Conservation (phyloP, 1,140 invertebrate genomes). For the Bilobella aurantiaca region DNA sequence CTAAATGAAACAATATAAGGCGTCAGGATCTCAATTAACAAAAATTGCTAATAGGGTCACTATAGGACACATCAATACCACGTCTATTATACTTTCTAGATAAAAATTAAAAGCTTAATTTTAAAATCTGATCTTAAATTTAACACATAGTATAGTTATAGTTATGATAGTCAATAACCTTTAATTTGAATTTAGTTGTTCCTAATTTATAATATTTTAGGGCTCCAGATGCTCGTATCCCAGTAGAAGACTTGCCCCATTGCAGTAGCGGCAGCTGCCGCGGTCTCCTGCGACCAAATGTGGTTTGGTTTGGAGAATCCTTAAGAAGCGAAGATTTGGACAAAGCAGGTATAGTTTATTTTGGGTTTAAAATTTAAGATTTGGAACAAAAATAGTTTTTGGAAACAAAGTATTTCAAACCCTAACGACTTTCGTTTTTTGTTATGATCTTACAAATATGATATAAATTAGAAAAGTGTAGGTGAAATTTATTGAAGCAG, state of each 20-base stretch:
- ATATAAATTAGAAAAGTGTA: too few relatives aligned
- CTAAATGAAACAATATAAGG: too few relatives aligned
- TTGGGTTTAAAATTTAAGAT: too few relatives aligned
- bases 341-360: constrained; percentile 55
- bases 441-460: background rate
- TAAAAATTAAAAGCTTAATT: too few relatives aligned
- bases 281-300: constrained; percentile 67
- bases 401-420: too few relatives aligned
- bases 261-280: constrained; percentile 55
- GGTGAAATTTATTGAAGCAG: too few relatives aligned
- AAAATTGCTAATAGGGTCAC: too few relatives aligned
- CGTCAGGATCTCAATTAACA: too few relatives aligned
- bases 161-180: background rate
- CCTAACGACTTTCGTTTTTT: background rate
- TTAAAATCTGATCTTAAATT: too few relatives aligned
- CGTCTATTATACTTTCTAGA: too few relatives aligned
- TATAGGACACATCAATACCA: too few relatives aligned
- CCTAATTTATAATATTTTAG: constrained; percentile 46
- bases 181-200: constrained; percentile 39
- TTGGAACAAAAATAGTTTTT: too few relatives aligned
- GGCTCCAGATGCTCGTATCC: constrained; percentile 49
- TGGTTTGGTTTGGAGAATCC: constrained; percentile 84
- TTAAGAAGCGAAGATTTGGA: constrained; percentile 55
- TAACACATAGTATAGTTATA: constrained; percentile 16
- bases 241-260: constrained; percentile 55